phyloP scores from a whole-genome alignment of 1,140 invertebrate genomes.

The Aphaenogaster rudis region DNA sequence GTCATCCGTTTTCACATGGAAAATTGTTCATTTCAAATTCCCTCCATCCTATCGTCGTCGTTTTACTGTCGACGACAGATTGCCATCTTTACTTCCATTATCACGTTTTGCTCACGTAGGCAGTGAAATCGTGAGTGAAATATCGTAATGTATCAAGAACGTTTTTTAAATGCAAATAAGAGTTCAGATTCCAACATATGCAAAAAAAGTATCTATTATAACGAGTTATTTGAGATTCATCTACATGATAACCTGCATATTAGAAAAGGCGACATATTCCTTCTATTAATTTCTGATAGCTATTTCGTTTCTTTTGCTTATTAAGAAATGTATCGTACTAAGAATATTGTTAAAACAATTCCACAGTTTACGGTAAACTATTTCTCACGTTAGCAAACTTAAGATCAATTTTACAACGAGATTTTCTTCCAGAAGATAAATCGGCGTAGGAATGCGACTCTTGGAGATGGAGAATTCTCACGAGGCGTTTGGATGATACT shows the following conservation, averaged over 20 bases:
- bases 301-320: neutral
- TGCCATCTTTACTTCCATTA: constrained; percentile 74
- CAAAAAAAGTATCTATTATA: neutral
- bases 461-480: constrained; percentile 19
- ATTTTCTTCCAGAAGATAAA: constrained; percentile 26
- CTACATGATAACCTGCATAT: neutral
- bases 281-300: neutral
- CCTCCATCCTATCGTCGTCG: neutral
- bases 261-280: neutral
- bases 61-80: constrained; percentile 69
- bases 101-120: constrained; percentile 64
- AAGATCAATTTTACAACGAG: constrained; percentile 9
- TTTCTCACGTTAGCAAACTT: neutral
- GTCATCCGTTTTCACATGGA: constrained; percentile 44
- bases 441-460: constrained; percentile 34
- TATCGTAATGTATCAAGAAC: constrained; percentile 64
- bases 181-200: neutral
- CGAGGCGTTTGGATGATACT: constrained; percentile 49
- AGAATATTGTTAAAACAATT: constrained; percentile 8
- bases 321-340: neutral
- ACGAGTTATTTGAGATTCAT: neutral
- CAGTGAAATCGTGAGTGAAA: constrained; percentile 73
- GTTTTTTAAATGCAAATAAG: constrained; percentile 78
- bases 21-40: constrained; percentile 55
- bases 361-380: neutral